Evolutionary conservation across 2,113 vertebrate species (phyloP), one percentile per base, ranked within the genome.

Genomic region (Cynopterus brachyotis): DNA sequence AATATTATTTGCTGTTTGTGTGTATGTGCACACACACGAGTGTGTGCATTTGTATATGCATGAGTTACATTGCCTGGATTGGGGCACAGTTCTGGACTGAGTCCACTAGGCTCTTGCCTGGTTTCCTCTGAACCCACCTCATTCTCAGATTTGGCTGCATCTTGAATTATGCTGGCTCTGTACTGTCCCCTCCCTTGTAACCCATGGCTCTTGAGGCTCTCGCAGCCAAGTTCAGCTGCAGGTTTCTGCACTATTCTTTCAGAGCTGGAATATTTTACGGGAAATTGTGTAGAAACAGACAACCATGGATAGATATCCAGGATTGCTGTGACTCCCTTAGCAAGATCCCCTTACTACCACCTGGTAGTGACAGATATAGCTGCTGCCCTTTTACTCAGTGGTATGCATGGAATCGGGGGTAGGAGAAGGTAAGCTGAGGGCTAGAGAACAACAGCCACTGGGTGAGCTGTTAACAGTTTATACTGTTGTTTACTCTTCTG

Each of bases 401-500:
- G 99, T 99, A 99, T 98, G 32, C 96, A 93, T 98, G 98, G 97
- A 97, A 95, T 47, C 35, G 69, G 20, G 45, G 85, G 90, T 85
- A 82, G 78, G 47, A 55, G 30, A 26, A 50, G 64, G 26, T 59
- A 57, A 62, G 91, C 96, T 81, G 66, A 93, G 73, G 60, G 62
- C 69, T 84, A 35, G 72, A 94, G 64, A 28, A 66, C 73, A 84
- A n/a, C 85, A 96, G 94, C 95, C 89, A 89, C 95, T 92, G 82
- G 85, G 75, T 83, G 85, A 97, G 96, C 98, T 97, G 97, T 98
- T 98, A 98, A 91, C 40, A 19, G 95, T 99, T 99, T 98, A 98
- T 99, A 98, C 97, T 97, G 47, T 98, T 98, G 99, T 99, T 99
- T 98, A 99, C 98, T 99, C 98, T 98, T 98, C 96, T 98, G 95